Percentiles rank a stretch among this genome's conserved stretches.
These are phyloP conservation scores for Papilio aristodemus DNA, from an alignment of 1,140 invertebrate species.

Conservation along the genomic window DNA sequence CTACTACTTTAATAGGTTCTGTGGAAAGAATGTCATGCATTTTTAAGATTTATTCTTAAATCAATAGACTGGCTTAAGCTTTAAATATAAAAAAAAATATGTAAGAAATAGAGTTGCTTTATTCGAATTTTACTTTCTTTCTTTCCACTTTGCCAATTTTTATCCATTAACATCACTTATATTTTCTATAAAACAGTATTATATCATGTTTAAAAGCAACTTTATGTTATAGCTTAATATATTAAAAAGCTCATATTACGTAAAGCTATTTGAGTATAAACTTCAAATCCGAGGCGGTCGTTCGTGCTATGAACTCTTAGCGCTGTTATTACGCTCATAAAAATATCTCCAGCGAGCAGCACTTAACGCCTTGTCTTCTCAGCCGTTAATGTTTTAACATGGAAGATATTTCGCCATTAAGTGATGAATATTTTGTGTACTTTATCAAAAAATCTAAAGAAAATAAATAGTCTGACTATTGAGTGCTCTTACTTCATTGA, in stretches of 20 bases:
- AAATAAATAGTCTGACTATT: neutral
- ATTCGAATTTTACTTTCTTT: too few species aligned
- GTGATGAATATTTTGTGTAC: neutral
- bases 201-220: neutral
- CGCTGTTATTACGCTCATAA: constrained; percentile 11
- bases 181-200: neutral
- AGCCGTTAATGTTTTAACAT: constrained; percentile 2
- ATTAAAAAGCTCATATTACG: constrained; percentile 14
- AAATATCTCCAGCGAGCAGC: constrained; percentile 9
- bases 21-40: too few species aligned
- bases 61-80: too few species aligned
- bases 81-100: too few species aligned
- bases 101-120: too few species aligned
- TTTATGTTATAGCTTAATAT: neutral
- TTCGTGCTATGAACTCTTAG: constrained; percentile 17
- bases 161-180: neutral
- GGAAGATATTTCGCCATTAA: constrained; percentile 11
- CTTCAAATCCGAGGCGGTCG: constrained; percentile 16
- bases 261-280: constrained; percentile 11
- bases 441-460: neutral
- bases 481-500: too few species aligned
- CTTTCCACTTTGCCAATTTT: too few species aligned
- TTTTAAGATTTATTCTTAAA: too few species aligned
- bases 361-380: constrained; percentile 14
- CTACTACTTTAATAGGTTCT: too few species aligned